Evolutionary conservation across 2,888 invertebrate species (phyloP).

Genomic region (Orthosia gothica): DNA sequence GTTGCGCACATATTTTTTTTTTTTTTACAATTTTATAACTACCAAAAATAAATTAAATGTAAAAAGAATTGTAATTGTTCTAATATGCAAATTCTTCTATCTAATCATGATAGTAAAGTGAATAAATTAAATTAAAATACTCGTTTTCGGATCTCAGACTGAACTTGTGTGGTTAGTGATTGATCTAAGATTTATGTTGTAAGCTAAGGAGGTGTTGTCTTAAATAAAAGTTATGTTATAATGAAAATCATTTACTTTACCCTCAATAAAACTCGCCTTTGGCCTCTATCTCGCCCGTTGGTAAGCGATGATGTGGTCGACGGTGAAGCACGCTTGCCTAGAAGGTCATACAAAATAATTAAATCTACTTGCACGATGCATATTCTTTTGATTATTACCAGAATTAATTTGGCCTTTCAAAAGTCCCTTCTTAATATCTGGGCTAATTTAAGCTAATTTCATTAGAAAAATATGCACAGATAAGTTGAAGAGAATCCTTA

Average conservation of each 20-base stretch:
- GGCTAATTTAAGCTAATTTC: not conserved
- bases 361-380: not conserved
- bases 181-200: slow-evolving; percentile 34
- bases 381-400: not conserved
- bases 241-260: not conserved
- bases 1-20: not conserved
- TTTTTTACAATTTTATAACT: not conserved
- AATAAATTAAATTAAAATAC: slow-evolving; percentile 28
- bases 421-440: not conserved
- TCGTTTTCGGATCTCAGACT: slow-evolving; percentile 61
- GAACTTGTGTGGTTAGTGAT: slow-evolving; percentile 69
- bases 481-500: slow-evolving; percentile 1
- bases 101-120: not conserved
- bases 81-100: slow-evolving; percentile 13
- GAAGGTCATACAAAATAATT: not conserved
- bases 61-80: not conserved
- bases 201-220: slow-evolving; percentile 6
- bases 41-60: not conserved
- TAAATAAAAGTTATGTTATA: not conserved
- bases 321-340: too few species aligned
- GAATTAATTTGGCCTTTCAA: not conserved
- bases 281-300: too few species aligned
- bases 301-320: too few species aligned
- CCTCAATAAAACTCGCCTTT: not conserved
- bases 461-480: not conserved